Evolutionary conservation across 2,113 vertebrate species (phyloP).

Genomic region (Motacilla tschutschensis): DNA sequence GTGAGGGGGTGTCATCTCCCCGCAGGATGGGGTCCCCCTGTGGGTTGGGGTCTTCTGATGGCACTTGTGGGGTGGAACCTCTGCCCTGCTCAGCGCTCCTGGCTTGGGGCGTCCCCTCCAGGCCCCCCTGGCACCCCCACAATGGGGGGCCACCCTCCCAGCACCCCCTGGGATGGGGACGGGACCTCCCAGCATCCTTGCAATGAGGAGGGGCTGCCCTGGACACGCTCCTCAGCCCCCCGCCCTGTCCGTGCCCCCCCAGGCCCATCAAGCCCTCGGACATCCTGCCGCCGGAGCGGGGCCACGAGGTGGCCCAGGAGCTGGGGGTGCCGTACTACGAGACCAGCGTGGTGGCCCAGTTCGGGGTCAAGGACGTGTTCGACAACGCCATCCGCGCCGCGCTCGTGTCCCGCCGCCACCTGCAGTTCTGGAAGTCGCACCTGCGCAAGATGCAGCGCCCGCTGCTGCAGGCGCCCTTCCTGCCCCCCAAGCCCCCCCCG

Average conservation of each 20-base stretch:
- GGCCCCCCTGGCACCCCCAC: not conserved
- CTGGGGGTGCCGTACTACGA: constrained; percentile 90
- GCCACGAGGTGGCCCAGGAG: constrained; percentile 89
- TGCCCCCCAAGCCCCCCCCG: constrained; percentile 84
- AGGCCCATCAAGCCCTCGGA: constrained; percentile 90
- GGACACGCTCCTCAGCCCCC: not conserved
- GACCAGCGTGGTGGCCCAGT: constrained; percentile 91
- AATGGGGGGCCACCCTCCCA: not conserved
- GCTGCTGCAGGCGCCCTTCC: constrained; percentile 85
- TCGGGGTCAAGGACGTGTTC: constrained; percentile 90
- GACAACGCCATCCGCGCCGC: constrained; percentile 91
- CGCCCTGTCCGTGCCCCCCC: accelerated
- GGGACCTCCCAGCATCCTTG: not conserved
- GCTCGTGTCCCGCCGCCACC: constrained; percentile 87
- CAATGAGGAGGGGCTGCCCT: not conserved
- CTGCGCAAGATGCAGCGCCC: constrained; percentile 87
- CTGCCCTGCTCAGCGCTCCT: not conserved
- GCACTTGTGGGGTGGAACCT: not conserved
- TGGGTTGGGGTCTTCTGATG: not conserved
- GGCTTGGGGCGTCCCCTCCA: not conserved
- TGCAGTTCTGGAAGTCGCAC: constrained; percentile 93
- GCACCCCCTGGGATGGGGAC: too few relatives aligned
- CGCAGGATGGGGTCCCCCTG: not conserved
- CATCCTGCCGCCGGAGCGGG: constrained; percentile 86
- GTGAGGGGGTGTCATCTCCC: not conserved